Conservation (phyloP, 2,113 vertebrate genomes). For the Phoenicopterus ruber region DNA sequence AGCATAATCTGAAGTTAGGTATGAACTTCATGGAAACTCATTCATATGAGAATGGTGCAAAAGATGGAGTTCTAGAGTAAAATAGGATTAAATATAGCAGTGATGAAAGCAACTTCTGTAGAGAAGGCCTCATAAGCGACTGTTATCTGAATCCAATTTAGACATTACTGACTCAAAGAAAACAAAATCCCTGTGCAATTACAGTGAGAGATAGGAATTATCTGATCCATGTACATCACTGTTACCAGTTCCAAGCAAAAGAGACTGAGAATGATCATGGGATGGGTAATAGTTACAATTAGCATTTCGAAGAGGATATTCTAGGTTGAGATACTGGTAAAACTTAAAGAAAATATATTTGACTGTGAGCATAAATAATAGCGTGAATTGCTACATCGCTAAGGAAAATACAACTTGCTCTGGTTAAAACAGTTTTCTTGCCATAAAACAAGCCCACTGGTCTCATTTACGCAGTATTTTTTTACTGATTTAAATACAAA, state of each 20-base stretch:
- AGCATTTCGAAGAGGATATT: neutral
- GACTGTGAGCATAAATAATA: neutral
- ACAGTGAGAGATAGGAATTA: neutral
- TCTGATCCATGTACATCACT: neutral
- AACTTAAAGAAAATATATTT: neutral
- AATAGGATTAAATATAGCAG: neutral
- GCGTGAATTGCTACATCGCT: neutral
- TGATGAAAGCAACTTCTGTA: neutral
- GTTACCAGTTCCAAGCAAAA: neutral
- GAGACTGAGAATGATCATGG: neutral
- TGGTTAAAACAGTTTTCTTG: neutral
- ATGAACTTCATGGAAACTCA: neutral
- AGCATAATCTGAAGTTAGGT: neutral
- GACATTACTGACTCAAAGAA: neutral
- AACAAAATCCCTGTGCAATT: neutral
- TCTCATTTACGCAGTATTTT: neutral
- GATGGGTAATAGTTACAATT: neutral
- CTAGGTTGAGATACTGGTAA: neutral
- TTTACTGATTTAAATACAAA: neutral
- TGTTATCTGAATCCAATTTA: neutral
- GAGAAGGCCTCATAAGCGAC: neutral
- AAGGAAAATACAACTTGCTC: neutral
- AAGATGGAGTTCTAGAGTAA: neutral
- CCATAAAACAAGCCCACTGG: neutral
- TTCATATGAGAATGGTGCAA: neutral